These are phyloP conservation scores for Myripristis jacobus DNA, from an alignment of 2,797 vertebrate genomes.

Conservation along the genomic window DNA sequence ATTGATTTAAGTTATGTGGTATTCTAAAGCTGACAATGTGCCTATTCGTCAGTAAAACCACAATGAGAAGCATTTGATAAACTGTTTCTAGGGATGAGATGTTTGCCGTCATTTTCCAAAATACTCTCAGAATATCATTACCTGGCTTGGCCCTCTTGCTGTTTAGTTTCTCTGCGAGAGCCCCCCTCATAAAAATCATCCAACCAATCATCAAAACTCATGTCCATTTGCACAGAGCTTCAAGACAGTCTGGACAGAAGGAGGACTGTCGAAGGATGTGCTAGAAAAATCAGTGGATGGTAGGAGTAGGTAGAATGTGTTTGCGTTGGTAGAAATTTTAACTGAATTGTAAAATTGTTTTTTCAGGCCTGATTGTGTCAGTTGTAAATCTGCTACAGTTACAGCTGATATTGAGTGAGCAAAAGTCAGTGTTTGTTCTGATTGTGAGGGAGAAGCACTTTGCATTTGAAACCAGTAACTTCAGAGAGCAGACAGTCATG, in stretches of 20 bases:
- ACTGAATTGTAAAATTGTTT: not conserved
- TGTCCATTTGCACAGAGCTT: not conserved
- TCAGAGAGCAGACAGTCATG: slow-evolving; percentile 33
- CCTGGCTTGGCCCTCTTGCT: slow-evolving; percentile 2
- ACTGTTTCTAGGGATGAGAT: not conserved
- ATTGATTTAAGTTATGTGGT: not conserved
- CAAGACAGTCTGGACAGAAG: not conserved
- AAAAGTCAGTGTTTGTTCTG: slow-evolving; percentile 21
- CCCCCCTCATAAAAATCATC: no score
- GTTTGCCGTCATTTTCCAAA: not conserved
- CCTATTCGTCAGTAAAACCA: slow-evolving; percentile 26
- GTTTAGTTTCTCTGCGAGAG: slow-evolving; percentile 9
- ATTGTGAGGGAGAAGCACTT: slow-evolving; percentile 32
- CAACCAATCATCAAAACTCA: not conserved
- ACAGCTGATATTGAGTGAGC: slow-evolving; percentile 30
- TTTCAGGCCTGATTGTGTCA: not conserved
- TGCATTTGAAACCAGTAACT: slow-evolving; percentile 33
- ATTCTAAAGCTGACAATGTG: slow-evolving; percentile 16
- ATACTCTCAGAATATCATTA: not conserved
- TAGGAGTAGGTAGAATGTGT: not conserved
- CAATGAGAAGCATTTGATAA: not conserved
- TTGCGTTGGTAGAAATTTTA: not conserved
- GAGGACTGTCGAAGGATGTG: not conserved
- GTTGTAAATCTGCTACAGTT: not conserved
- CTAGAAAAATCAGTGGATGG: slow-evolving; percentile 5